Evolutionary conservation across 2,888 invertebrate species (phyloP), one percentile per base, ranked within the genome.

Genomic region (Eretmocerus hayati): DNA sequence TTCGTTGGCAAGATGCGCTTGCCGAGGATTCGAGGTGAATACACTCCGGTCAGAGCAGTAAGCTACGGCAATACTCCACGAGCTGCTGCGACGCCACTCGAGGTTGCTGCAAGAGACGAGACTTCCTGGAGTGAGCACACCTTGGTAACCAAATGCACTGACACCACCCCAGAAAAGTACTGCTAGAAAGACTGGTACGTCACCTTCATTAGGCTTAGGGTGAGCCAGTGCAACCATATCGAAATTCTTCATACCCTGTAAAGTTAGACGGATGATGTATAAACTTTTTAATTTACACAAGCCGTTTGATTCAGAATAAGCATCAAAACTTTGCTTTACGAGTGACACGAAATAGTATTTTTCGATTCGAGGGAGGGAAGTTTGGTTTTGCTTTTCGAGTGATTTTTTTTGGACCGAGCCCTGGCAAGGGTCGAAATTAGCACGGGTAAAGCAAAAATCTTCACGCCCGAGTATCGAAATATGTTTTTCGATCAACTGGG

Each of bases 31-130:
- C 61, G 75, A 75, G 0, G 83, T 80, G 56, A 85, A 80, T 53
- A 73, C 67, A 1, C 81, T 77, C 43, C 76, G 76, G 56, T 85
- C 84, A 3, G 81, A 81, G 2, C 77, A 83, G 48, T 81, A 73
- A 42, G 78, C 80, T 23, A 78, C 75, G 1, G 77, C 78, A 61
- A 84, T 75, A 56, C 67, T 73, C 45, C 73, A 72, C 3, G 75
- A 69, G 52, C 76, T 75, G 59, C 76, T 65, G 8, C 64, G 62
- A 54, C 80, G 70, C 72, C 79, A 79, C 64, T 81, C 77, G 45
- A 87, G 75, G 76, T 87, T 87, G 15, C 74, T 74, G 58, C 80
- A 77, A 1, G 77, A 75, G 2, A 85, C 67, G 6, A 78, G 60
- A 51, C 80, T 76, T 1, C 82, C 81, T 0, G 73, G 72, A 26